A percentile compares a stretch with the other conserved stretches of the same genome.
phyloP scores from a whole-genome alignment of 2,797 vertebrate species.

The Natrix natrix region DNA sequence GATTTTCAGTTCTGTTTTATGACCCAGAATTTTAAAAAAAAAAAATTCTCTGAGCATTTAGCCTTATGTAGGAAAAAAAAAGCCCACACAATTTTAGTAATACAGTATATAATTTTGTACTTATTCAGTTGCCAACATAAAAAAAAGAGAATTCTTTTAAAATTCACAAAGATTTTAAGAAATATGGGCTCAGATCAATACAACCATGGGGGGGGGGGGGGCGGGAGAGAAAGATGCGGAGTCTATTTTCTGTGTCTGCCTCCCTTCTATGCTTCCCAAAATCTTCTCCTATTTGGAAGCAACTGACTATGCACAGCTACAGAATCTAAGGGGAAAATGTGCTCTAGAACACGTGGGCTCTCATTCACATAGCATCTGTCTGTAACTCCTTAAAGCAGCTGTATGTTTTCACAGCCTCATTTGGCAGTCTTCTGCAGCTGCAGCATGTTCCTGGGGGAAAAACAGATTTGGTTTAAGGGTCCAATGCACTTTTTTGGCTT shows the following conservation, averaged over 20 bases:
- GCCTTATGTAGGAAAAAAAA: conserved; percentile 72
- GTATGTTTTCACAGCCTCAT: not conserved
- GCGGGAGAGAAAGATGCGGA: not conserved
- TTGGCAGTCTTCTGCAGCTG: not conserved
- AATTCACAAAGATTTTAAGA: conserved; percentile 43
- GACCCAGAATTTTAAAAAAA: conserved; percentile 75
- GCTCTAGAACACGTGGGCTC: not conserved
- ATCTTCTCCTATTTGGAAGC: not conserved
- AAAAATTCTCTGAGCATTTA: conserved; percentile 77
- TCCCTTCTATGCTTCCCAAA: not conserved
- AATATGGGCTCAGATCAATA: conserved; percentile 60
- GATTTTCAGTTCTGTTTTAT: conserved; percentile 81
- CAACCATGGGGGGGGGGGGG: not conserved
- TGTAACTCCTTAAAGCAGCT: not conserved
- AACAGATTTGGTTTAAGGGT: not conserved
- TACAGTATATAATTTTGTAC: conserved; percentile 69
- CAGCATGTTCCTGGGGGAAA: not conserved
- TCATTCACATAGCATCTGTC: not conserved
- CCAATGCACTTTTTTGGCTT: not conserved
- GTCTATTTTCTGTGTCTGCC: not conserved
- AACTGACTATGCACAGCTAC: not conserved
- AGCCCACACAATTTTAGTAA: conserved; percentile 67
- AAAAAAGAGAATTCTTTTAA: conserved; percentile 49
- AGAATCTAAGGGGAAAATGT: not conserved
- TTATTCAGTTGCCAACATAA: conserved; percentile 69